phyloP scores from a whole-genome alignment of 2,888 invertebrate species.

The Strigamia transsilvanica region DNA sequence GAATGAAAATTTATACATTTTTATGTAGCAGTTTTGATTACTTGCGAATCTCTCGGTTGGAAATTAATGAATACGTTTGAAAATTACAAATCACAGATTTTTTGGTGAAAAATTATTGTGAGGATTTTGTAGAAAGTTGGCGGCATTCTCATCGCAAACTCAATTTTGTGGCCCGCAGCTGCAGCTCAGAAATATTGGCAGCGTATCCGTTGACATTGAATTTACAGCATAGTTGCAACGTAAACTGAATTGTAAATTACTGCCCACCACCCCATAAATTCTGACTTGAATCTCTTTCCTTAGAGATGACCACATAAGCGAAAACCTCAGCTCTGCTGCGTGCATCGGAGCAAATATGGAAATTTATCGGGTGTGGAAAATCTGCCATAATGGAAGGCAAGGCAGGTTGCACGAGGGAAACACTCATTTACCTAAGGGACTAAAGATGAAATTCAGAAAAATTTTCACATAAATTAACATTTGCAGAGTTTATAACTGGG shows the following conservation, averaged over 20 bases:
- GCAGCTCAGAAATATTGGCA: slow-evolving; percentile 44
- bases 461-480: slow-evolving; percentile 7
- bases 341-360: slow-evolving; percentile 47
- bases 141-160: slow-evolving; percentile 23
- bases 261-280: slow-evolving; percentile 49
- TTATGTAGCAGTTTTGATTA: no score
- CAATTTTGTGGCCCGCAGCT: slow-evolving; percentile 36
- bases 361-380: slow-evolving; percentile 49
- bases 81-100: no score
- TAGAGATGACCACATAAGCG: slow-evolving; percentile 47
- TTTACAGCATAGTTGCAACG: slow-evolving; percentile 46
- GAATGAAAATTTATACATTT: no score
- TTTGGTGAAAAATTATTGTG: not conserved
- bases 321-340: slow-evolving; percentile 32
- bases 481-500: not conserved
- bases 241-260: slow-evolving; percentile 46
- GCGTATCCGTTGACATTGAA: slow-evolving; percentile 43
- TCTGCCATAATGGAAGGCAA: slow-evolving; percentile 27
- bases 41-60: no score
- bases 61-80: no score
- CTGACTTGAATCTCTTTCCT: slow-evolving; percentile 43
- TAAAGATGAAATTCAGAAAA: slow-evolving; percentile 13
- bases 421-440: slow-evolving; percentile 37
- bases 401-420: slow-evolving; percentile 23
- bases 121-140: slow-evolving; percentile 14